Evolutionary conservation across 2,797 vertebrate species (phyloP).

Genomic region (Spinus pinus): DNA sequence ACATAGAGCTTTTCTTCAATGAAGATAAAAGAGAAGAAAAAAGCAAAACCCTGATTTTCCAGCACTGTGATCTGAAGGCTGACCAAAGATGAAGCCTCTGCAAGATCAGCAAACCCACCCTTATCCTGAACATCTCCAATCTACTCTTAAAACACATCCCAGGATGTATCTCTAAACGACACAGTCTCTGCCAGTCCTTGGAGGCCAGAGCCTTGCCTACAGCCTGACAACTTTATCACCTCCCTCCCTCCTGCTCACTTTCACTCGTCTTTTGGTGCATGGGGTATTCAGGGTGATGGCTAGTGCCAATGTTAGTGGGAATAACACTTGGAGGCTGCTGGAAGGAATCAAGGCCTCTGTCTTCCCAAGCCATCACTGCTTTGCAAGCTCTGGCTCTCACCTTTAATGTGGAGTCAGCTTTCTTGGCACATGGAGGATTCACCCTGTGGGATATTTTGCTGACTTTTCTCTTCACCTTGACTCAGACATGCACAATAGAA

Average conservation of each 20-base stretch:
- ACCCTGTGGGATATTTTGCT: constrained; percentile 52
- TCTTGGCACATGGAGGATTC: constrained; percentile 54
- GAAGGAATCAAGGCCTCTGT: constrained; percentile 14
- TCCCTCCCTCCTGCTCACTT: constrained; percentile 1
- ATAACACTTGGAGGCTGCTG: constrained; percentile 29
- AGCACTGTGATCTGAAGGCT: background rate
- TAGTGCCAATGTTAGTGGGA: constrained; percentile 16
- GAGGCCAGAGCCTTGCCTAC: background rate
- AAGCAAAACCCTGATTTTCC: background rate
- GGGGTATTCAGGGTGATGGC: constrained; percentile 27
- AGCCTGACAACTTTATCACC: constrained; percentile 49
- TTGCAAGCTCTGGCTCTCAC: constrained; percentile 60
- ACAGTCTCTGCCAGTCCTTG: background rate
- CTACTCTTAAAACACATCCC: background rate
- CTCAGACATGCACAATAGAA: constrained; percentile 30
- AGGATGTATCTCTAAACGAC: accelerated
- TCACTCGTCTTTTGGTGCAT: background rate
- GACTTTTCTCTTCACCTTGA: constrained; percentile 62
- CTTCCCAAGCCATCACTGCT: constrained; percentile 23
- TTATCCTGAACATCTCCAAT: background rate
- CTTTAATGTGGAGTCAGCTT: constrained; percentile 62
- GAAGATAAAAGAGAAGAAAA: background rate
- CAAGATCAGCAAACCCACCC: background rate
- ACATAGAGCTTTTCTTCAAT: background rate
- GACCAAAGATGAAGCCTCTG: background rate